phyloP scores from a whole-genome alignment of 1,140 invertebrate genomes.

The Drosophila nannoptera region DNA sequence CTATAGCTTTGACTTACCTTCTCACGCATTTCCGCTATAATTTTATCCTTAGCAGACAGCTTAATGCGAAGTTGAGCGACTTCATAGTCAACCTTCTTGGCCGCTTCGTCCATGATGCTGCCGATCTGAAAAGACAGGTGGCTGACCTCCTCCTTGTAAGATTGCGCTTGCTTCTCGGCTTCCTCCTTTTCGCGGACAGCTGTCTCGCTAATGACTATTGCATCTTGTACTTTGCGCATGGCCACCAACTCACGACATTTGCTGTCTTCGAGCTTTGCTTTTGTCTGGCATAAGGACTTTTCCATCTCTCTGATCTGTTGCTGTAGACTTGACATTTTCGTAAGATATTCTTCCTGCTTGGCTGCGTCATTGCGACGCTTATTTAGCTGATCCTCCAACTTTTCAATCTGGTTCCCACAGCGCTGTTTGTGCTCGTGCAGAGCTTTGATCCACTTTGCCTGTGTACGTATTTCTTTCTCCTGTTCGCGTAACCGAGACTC shows the following conservation, averaged over 20 bases:
- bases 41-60: slow-evolving; percentile 81
- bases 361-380: not conserved
- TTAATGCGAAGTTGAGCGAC: slow-evolving; percentile 81
- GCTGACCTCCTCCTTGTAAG: slow-evolving; percentile 60
- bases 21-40: slow-evolving; percentile 69
- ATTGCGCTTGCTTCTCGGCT: slow-evolving; percentile 61
- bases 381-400: slow-evolving; percentile 37
- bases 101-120: slow-evolving; percentile 82
- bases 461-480: slow-evolving; percentile 51
- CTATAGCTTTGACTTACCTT: slow-evolving; percentile 46
- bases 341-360: slow-evolving; percentile 2
- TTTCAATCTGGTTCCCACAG: slow-evolving; percentile 26
- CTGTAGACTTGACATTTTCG: slow-evolving; percentile 30
- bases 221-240: slow-evolving; percentile 78
- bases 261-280: slow-evolving; percentile 34
- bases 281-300: slow-evolving; percentile 31
- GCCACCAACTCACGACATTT: slow-evolving; percentile 46
- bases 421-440: slow-evolving; percentile 58
- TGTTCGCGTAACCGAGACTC: slow-evolving; percentile 38
- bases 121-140: slow-evolving; percentile 63
- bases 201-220: slow-evolving; percentile 80
- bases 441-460: slow-evolving; percentile 52
- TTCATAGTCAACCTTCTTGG: slow-evolving; percentile 82
- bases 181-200: slow-evolving; percentile 80
- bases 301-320: slow-evolving; percentile 53